Evolutionary conservation across 1,140 invertebrate genomes (phyloP), one percentile per base, ranked within the genome.

Genomic region (Tetranychus cinnabarinus): DNA sequence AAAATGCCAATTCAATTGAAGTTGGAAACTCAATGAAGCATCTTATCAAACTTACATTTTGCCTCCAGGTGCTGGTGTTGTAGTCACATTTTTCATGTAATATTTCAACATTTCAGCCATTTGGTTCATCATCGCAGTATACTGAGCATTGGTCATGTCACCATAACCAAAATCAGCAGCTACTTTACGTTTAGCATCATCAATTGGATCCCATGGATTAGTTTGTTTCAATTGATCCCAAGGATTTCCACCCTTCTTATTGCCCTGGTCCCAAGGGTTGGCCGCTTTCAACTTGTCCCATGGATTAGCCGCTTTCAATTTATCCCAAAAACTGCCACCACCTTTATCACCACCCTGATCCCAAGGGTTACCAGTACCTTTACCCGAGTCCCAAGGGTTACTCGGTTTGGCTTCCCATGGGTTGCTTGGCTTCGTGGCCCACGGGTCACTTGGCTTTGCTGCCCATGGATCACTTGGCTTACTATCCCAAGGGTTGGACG

Each of bases 171-270:
- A 77, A 72, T 92, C 88, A 1, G 88, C 88, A 8, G 88, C 88
- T 23, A 88, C 88, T 12, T 88, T 88, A 70, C 90, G 88, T 84
- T 93, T 85, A 64, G 88, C 76, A 52, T 52, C 23, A 23, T 33
- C 50, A n/a, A 52, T 52, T 2, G 50, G 50, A 52, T 23, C 23
- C 50, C 50, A 52, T 52, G 50, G 50, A 23, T 52, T 52, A 52
- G n/a, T n/a, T 0, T 12, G 50, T 33, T 15, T 47, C 2, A 47
- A 15, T n/a, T n/a, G 50, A 1, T 42, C 10, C 39, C 39, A 42
- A 42, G 39, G 39, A 42, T 42, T 42, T 10, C 39, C 39, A 10
- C 5, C 39, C 5, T 42, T 42, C 10, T 42, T 42, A 42, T 23
- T 23, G 23, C 23, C 23, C 23, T 23, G 50, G 23, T 23, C 23